Base-by-base conservation (phyloP, 2,888 invertebrate species). In the Clanis bilineata region DNA sequence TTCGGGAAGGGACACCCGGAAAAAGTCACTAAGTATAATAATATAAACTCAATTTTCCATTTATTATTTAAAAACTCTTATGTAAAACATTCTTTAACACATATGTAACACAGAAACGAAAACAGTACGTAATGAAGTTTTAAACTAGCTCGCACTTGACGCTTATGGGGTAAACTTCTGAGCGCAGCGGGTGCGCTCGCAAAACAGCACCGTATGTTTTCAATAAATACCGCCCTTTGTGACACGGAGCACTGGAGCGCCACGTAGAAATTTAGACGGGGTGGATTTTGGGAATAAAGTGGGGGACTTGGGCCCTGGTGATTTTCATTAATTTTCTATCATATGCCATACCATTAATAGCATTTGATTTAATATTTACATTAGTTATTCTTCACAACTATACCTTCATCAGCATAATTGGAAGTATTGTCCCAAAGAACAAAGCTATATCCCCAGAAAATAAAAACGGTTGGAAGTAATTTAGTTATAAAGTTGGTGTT, bases 161-260 rank as follows among this genome's bases (percentile, higher is more conserved):
- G 51, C 18, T 51, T 51, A 51, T 51, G 51, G 51, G 10, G 51
- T 32, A 51, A 51, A 51, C 18, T 51, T 51, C 51, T 25, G 18
- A 7, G 18, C 36, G 44, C 47, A 28, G 54, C 59, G 54, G 59
- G 51, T 56, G 41, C 28, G 61, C 54, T 57, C 47, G 62, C 60
- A 68, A 72, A 65, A 58, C 39, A 21, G 10, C 54, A 44, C 44
- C 56, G 58, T 70, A 61, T 70, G 60, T 62, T 61, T 54, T 62
- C 62, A 63, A 51, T 64, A 64, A 70, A 71, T 72, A 68, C 60
- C 56, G 63, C 64, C 71, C 70, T 70, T 70, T 70, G 73, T 70
- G 64, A 44, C 58, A 68, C 36, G 45, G 58, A 57, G 62, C 60
- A 62, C 66, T 57, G 32, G 22, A 6, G 57, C 51, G 18, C 18